phyloP scores from a whole-genome alignment of 1,140 invertebrate species.

The Battus philenor region DNA sequence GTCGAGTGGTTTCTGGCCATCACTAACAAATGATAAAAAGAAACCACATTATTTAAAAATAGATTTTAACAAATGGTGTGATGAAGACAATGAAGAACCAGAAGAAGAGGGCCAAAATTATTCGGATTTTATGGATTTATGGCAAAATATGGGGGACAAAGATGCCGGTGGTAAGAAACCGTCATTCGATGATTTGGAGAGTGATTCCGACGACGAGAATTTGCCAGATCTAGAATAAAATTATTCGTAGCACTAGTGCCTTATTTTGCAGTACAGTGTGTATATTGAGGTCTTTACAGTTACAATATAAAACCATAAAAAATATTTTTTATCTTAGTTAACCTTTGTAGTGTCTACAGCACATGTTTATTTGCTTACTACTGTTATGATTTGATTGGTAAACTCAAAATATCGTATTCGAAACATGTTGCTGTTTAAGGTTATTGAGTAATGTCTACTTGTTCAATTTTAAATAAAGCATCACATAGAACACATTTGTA shows the following conservation, averaged over 20 bases:
- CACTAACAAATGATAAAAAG: conserved; percentile 89
- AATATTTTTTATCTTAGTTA: too few species aligned
- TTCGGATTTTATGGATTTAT: conserved; percentile 44
- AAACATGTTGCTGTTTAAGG: too few species aligned
- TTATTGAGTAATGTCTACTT: too few species aligned
- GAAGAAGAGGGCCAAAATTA: conserved; percentile 33
- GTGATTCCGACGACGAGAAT: conserved; percentile 68
- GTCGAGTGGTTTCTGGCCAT: conserved; percentile 89
- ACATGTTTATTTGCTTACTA: too few species aligned
- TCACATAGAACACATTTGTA: too few species aligned
- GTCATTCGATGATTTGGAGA: conserved; percentile 63
- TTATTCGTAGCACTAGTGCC: conserved; percentile 36
- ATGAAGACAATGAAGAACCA: conserved; percentile 82
- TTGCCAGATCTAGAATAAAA: conserved; percentile 68
- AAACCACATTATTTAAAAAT: conserved; percentile 97
- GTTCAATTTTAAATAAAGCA: too few species aligned
- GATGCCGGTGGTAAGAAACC: conserved; percentile 55
- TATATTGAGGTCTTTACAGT: conserved; percentile 71
- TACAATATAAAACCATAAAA: conserved; percentile 62
- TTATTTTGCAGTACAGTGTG: conserved; percentile 62
- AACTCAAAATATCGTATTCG: too few species aligned
- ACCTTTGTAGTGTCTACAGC: too few species aligned
- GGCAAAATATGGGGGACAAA: conserved; percentile 50
- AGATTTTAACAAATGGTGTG: conserved; percentile 98
- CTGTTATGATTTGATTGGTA: too few species aligned